Evolutionary conservation across 2,113 vertebrate species (phyloP).

Genomic region (Daubentonia madagascariensis): DNA sequence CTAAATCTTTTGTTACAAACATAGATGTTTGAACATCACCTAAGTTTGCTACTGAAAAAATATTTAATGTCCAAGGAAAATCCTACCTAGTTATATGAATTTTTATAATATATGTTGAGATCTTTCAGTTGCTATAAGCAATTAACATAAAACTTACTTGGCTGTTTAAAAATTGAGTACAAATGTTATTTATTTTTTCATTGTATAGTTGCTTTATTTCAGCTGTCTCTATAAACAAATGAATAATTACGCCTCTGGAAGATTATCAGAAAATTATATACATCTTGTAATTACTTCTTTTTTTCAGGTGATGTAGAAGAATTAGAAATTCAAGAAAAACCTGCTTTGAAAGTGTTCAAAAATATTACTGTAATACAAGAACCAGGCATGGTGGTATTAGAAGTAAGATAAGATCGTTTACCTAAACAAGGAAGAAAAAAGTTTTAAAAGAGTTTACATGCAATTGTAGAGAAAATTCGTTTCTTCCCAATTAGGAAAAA

Average conservation of each 20-base stretch:
- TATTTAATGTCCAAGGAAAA: neutral
- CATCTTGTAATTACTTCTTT: conserved; percentile 20
- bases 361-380: conserved; percentile 94
- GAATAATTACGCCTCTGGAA: neutral
- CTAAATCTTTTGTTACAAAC: neutral
- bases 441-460: neutral
- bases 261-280: neutral
- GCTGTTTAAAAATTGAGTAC: neutral
- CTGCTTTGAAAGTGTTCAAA: conserved; percentile 94
- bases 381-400: conserved; percentile 92
- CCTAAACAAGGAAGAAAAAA: neutral
- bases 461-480: neutral
- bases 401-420: conserved; percentile 84
- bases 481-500: neutral
- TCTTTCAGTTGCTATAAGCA: neutral
- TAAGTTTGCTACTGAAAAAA: neutral
- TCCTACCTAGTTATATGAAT: neutral
- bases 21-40: neutral
- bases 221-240: neutral
- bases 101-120: neutral
- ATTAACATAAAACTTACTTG: neutral
- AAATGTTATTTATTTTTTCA: neutral
- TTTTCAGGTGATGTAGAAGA: conserved; percentile 95
- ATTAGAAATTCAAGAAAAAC: conserved; percentile 93
- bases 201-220: neutral